Percentiles rank a stretch among this genome's conserved stretches.
phyloP scores from a whole-genome alignment of 2,113 vertebrate species.

The Speoplatyrhinus poulsoni region DNA sequence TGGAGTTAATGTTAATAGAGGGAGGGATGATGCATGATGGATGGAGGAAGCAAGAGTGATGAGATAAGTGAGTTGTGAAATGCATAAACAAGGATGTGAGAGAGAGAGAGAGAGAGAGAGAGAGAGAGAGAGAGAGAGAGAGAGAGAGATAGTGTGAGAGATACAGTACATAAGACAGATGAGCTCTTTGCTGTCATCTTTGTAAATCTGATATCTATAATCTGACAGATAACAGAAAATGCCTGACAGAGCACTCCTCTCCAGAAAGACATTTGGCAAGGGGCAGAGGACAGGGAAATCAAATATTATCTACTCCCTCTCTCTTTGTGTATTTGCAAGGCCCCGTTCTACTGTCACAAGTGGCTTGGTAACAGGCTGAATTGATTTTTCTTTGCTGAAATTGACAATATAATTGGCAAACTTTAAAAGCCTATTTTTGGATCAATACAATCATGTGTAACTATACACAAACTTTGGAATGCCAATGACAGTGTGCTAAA shows the following conservation, averaged over 20 bases:
- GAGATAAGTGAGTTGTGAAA: not conserved
- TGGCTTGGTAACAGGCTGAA: too few relatives aligned
- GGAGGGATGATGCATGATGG: not conserved
- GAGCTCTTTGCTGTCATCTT: slow-evolving; percentile 52
- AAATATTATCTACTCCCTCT: slow-evolving; percentile 37
- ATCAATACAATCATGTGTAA: too few relatives aligned
- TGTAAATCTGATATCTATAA: slow-evolving; percentile 66
- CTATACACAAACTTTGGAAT: too few relatives aligned
- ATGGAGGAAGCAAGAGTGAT: not conserved
- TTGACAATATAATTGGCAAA: too few relatives aligned
- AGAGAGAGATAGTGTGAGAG: not conserved
- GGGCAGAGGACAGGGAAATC: slow-evolving; percentile 44
- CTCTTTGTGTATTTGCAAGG: not conserved
- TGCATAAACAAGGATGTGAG: not conserved
- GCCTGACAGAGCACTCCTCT: slow-evolving; percentile 38
- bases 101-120: not conserved
- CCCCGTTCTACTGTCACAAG: too few relatives aligned
- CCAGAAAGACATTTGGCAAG: slow-evolving; percentile 48
- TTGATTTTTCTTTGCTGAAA: too few relatives aligned
- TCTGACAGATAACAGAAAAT: slow-evolving; percentile 49
- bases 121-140: not conserved
- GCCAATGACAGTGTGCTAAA: too few relatives aligned
- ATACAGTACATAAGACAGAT: slow-evolving; percentile 25
- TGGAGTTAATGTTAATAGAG: slow-evolving; percentile 2
- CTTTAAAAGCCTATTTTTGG: too few relatives aligned